Conservation (phyloP, 2,113 vertebrate genomes). For the Aspiorhynchus laticeps region DNA sequence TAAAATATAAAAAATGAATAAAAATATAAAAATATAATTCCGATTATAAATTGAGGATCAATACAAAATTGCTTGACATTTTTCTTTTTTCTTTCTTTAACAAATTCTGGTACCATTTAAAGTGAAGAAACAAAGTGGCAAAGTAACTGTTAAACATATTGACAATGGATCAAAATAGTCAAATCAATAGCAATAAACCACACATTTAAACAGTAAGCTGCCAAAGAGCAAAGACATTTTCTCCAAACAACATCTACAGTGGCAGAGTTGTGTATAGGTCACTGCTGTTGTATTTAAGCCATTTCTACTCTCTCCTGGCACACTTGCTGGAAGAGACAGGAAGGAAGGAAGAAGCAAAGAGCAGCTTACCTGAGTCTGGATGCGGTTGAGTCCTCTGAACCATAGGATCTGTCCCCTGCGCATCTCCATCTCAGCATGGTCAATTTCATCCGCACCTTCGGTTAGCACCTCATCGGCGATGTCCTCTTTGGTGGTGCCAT, state of each 20-base stretch:
- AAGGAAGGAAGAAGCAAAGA: not conserved
- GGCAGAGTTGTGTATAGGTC: not conserved
- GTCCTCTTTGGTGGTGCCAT: slow-evolving; percentile 89
- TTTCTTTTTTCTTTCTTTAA: not conserved
- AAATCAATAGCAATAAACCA: not conserved
- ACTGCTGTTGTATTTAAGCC: not conserved
- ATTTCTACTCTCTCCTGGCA: not conserved
- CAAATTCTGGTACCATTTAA: not conserved
- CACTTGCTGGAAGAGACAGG: not conserved
- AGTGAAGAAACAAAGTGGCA: not conserved
- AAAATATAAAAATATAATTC: no score
- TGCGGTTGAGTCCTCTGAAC: slow-evolving; percentile 97
- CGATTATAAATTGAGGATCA: not conserved
- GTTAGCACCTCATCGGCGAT: slow-evolving; percentile 84
- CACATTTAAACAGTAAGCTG: not conserved
- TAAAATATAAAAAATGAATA: not conserved
- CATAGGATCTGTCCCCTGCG: slow-evolving; percentile 95
- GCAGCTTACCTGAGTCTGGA: slow-evolving; percentile 95
- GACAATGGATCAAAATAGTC: not conserved
- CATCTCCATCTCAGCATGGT: slow-evolving; percentile 96
- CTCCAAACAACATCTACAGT: not conserved
- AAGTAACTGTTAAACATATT: not conserved
- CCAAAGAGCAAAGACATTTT: not conserved
- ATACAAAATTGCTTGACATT: not conserved
- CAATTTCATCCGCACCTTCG: slow-evolving; percentile 90